Base-by-base conservation (phyloP, 2,797 vertebrate species). In the Peromyscus aztecus region DNA sequence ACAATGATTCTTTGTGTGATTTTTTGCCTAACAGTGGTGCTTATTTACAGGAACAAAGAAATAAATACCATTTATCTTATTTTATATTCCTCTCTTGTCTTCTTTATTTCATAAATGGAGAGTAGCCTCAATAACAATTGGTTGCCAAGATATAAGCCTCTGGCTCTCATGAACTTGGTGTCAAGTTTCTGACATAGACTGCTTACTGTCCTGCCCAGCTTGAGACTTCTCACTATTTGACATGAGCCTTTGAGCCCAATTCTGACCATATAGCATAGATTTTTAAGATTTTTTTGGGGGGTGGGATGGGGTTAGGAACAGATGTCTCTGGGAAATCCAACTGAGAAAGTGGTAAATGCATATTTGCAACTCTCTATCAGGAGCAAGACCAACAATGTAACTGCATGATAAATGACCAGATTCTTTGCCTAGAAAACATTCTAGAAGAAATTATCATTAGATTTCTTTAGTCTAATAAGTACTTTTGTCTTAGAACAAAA, bases 201-300 rank as follows among this genome's bases (percentile, higher is more conserved):
- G 29, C 24, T 83, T 87, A 43, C 65, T 91, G 84, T 90, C 59
- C 87, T 95, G 52, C 31, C 3, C 16, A 67, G 37, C 1, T 14
- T 81, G 52, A 93, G 17, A 11, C n/a, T 95, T 97, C 23, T 75
- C 10, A 55, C 92, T 65, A 69, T 63, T 92, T 77, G 94, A 81
- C 63, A 77, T 63, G 46, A 93, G n/a, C 4, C 24, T 91, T 84
- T 93, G 76, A 95, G 52, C n/a, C 31, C 71, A 90, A 12, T 97
- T 95, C 46, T 82, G 23, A 82, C 77, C 16, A 59, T 55, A 89
- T 81, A 57, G 27, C 9, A 14, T 69, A 90, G 46, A 65, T 40
- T 94, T 55, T 84, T 63, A 27, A 29, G 10, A 31, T 13, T 11
- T 11, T 63, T 65, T 65, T 27, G 24, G 24, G 27, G 27, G 2